These are phyloP conservation scores for Notolabrus celidotus DNA, from an alignment of 2,797 vertebrate genomes.

Conservation along the genomic window DNA sequence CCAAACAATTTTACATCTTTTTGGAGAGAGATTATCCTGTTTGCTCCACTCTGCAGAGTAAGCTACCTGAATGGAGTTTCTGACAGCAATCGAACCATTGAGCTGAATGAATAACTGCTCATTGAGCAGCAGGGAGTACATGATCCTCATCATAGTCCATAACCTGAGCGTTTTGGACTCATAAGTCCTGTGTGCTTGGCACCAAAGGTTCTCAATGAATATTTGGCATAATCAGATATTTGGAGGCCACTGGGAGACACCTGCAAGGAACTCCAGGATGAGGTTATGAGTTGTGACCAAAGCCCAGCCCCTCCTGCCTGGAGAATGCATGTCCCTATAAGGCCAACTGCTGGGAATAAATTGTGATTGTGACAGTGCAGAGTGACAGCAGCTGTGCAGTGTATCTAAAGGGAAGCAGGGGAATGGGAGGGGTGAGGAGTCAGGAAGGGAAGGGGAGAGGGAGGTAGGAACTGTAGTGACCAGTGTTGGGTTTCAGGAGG, in stretches of 20 bases:
- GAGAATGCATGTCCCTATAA: constrained; percentile 94
- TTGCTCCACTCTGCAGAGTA: too few relatives aligned
- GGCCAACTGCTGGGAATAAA: constrained; percentile 87
- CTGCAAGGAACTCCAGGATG: constrained; percentile 39
- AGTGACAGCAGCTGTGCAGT: constrained; percentile 91
- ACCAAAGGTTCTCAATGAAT: constrained; percentile 11
- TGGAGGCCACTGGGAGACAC: constrained; percentile 46
- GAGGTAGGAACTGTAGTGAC: constrained; percentile 74
- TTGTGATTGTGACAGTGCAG: constrained; percentile 87
- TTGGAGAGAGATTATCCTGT: constrained; percentile 16
- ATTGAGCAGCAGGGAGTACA: constrained; percentile 4
- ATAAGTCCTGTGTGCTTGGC: constrained; percentile 1
- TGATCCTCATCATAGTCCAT: constrained; percentile 10
- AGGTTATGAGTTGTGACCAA: constrained; percentile 24
- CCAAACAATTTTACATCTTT: too few relatives aligned
- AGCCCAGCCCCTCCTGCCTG: constrained; percentile 72
- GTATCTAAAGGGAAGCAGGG: constrained; percentile 74
- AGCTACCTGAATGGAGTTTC: constrained; percentile 12
- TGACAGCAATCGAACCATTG: constrained; percentile 23
- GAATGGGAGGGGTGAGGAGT: constrained; percentile 63
- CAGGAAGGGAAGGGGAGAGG: constrained; percentile 53
- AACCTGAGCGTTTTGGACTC: background rate
- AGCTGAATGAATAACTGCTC: constrained; percentile 39
- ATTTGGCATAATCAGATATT: constrained; percentile 8
- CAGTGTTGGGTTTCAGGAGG: constrained; percentile 91